Percentiles rank a stretch among this genome's conserved stretches.
Conservation (phyloP, 2,797 vertebrate species). For the Delichon dasypus region DNA sequence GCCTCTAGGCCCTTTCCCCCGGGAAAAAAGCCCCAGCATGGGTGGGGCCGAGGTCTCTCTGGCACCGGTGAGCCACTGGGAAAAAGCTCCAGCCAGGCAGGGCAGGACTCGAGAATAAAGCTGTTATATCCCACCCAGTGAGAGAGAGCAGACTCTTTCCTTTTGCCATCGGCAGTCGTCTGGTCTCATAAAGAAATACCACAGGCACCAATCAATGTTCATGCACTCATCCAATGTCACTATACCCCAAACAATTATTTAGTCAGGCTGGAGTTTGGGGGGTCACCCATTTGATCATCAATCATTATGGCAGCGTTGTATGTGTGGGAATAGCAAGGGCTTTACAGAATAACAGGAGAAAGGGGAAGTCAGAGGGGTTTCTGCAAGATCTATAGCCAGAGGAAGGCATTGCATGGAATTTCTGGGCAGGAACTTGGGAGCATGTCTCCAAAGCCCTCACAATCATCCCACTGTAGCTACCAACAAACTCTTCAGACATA, state of each 20-base stretch:
- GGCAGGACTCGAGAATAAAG: too few relatives aligned
- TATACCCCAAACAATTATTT: not conserved
- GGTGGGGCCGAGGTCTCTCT: too few relatives aligned
- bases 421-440: not conserved
- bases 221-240: not conserved
- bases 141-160: too few relatives aligned
- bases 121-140: too few relatives aligned
- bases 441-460: not conserved
- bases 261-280: not conserved
- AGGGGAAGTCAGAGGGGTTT: not conserved
- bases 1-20: too few relatives aligned
- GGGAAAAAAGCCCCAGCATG: too few relatives aligned
- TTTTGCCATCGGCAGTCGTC: too few relatives aligned
- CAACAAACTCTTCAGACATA: not conserved
- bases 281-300: not conserved
- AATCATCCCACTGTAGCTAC: not conserved
- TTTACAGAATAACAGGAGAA: not conserved
- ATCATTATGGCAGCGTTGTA: not conserved
- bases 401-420: not conserved
- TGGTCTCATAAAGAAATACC: too few relatives aligned
- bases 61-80: too few relatives aligned
- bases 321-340: not conserved
- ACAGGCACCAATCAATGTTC: not conserved
- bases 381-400: not conserved
- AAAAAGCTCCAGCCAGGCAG: too few relatives aligned